Percentiles rank a stretch among this genome's conserved stretches.
Conservation (phyloP, 2,888 invertebrate genomes). For the Fragum whitleyi region DNA sequence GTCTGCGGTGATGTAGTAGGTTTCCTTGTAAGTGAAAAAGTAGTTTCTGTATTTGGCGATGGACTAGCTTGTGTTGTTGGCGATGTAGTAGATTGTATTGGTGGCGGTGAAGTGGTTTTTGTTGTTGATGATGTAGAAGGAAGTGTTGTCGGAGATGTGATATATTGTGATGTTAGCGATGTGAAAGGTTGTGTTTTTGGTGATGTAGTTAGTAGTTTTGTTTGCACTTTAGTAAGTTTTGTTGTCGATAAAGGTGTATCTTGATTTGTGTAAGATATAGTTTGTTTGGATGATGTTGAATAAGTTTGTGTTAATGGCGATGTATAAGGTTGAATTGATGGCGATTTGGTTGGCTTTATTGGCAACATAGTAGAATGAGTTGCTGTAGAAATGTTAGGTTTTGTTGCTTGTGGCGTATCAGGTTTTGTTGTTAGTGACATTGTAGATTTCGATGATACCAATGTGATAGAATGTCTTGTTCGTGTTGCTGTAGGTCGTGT, state of each 20-base stretch:
- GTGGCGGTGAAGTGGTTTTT: background rate
- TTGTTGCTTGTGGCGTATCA: background rate
- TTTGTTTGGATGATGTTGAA: background rate
- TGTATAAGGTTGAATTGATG: background rate
- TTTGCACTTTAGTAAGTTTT: background rate
- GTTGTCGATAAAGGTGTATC: background rate
- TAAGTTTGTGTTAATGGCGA: background rate
- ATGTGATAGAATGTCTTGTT: background rate
- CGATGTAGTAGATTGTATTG: background rate
- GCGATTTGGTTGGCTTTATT: background rate
- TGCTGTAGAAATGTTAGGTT: conserved; percentile 12
- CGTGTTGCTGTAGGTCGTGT: background rate
- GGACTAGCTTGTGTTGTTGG: background rate
- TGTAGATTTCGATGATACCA: too few relatives aligned
- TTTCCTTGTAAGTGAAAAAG: background rate
- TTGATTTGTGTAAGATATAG: background rate
- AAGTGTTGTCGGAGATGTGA: background rate
- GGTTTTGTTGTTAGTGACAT: background rate
- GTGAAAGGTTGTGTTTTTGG: background rate
- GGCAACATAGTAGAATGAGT: background rate
- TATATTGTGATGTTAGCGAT: background rate
- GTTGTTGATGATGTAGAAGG: background rate
- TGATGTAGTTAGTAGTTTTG: background rate
- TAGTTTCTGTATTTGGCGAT: background rate
- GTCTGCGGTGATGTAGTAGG: background rate